Percentiles rank a stretch among this genome's conserved stretches.
Conservation (phyloP, 1,140 invertebrate genomes). For the Leptinotarsa lineolata region DNA sequence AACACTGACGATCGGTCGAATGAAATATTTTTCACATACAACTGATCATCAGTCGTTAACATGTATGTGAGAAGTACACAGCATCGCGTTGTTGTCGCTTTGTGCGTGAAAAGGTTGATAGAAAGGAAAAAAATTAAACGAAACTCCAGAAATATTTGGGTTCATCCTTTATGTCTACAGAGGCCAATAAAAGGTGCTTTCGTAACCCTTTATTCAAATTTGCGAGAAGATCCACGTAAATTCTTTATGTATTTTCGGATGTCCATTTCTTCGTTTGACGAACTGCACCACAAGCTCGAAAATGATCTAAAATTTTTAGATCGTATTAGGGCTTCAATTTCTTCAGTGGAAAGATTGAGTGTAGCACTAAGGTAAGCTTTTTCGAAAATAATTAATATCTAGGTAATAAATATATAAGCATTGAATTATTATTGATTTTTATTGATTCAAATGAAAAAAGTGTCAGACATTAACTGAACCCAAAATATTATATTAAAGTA, state of each 20-base stretch:
- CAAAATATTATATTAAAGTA: background rate
- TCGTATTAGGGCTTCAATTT: background rate
- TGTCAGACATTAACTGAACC: background rate
- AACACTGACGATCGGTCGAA: too few species aligned
- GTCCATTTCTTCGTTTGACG: background rate
- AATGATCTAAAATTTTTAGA: background rate
- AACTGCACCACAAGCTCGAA: background rate
- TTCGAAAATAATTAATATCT: background rate
- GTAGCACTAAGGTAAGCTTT: background rate
- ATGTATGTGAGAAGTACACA: too few species aligned
- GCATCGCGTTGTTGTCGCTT: too few species aligned
- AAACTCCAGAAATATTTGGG: too few species aligned
- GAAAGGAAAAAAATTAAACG: too few species aligned
- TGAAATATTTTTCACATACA: too few species aligned
- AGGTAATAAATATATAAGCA: background rate
- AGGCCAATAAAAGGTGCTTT: background rate
- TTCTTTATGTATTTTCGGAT: background rate
- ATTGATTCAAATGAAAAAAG: constrained; percentile 2
- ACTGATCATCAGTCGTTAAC: too few species aligned
- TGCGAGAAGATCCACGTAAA: background rate
- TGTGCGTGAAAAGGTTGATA: too few species aligned
- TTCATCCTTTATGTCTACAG: background rate
- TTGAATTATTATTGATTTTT: background rate
- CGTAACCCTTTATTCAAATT: background rate
- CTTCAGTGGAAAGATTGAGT: background rate